Percentiles rank a stretch among this genome's conserved stretches.
Evolutionary conservation across 2,797 vertebrate genomes (phyloP).

Genomic region (Danio tinwini): DNA sequence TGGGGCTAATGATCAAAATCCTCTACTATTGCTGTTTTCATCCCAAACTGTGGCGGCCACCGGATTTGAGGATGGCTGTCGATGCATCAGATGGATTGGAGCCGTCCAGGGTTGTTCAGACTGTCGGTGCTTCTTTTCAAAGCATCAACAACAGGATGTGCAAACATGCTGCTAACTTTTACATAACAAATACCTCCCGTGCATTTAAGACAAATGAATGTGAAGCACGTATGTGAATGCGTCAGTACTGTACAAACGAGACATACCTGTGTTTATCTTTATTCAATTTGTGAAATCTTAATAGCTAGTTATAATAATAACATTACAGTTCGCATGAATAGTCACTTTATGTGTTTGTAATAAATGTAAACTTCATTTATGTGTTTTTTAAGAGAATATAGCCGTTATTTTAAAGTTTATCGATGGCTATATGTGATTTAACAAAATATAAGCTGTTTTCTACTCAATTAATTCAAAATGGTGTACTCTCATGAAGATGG

Average conservation of each 20-base stretch:
- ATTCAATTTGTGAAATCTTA: neutral
- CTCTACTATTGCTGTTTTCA: slow-evolving; percentile 89
- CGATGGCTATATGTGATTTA: neutral
- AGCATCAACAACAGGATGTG: slow-evolving; percentile 77
- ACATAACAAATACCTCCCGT: slow-evolving; percentile 32
- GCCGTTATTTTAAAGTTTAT: neutral
- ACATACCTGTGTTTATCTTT: neutral
- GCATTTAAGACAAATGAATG: neutral
- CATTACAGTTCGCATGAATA: neutral
- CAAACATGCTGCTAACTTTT: slow-evolving; percentile 70
- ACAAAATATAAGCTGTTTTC: neutral
- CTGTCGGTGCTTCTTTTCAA: slow-evolving; percentile 40
- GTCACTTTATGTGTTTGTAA: neutral
- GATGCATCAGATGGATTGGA: slow-evolving; percentile 70
- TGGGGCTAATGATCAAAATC: slow-evolving; percentile 82
- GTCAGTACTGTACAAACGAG: neutral
- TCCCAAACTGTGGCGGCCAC: slow-evolving; percentile 74
- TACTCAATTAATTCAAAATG: neutral
- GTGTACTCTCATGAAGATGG: neutral
- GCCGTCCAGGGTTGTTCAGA: slow-evolving; percentile 54
- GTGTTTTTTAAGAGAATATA: neutral
- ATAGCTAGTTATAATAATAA: neutral
- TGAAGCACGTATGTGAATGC: slow-evolving; percentile 17
- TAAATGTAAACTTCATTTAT: neutral
- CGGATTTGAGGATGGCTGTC: slow-evolving; percentile 19